These are phyloP conservation scores for Petrophora chlorosata DNA, from an alignment of 2,888 invertebrate species.

Conservation along the genomic window DNA sequence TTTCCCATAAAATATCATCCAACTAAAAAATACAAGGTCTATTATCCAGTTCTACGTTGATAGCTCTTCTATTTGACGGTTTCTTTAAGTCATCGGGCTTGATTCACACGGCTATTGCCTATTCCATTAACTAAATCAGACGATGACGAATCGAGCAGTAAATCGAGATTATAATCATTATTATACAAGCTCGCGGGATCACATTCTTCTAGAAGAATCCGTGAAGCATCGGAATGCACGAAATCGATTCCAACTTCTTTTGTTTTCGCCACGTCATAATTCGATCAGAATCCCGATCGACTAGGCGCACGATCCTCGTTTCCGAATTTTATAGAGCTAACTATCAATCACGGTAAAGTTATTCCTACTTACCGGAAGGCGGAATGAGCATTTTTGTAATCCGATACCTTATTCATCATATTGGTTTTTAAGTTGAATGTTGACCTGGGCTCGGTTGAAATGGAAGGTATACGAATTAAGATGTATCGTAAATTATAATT, in stretches of 20 bases:
- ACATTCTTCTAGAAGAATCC: conserved; percentile 74
- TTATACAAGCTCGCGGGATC: conserved; percentile 66
- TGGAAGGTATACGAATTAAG: no score
- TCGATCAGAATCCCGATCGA: conserved; percentile 60
- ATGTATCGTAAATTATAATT: no score
- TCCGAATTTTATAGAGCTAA: conserved; percentile 33
- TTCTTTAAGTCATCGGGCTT: conserved; percentile 45
- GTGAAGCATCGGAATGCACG: conserved; percentile 78
- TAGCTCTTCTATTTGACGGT: conserved; percentile 24
- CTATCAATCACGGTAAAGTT: neutral
- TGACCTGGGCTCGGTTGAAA: no score
- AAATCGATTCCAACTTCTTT: conserved; percentile 79
- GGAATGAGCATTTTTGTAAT: neutral
- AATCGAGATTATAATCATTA: conserved; percentile 81
- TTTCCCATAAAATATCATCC: conserved; percentile 21
- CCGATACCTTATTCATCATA: no score
- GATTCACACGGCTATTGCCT: conserved; percentile 77
- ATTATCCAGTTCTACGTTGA: conserved; percentile 12
- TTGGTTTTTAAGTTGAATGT: no score
- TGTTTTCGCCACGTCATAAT: conserved; percentile 82
- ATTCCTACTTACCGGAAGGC: neutral
- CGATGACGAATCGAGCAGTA: conserved; percentile 80
- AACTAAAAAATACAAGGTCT: conserved; percentile 13
- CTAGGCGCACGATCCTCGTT: conserved; percentile 41
- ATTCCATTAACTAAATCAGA: conserved; percentile 80